A percentile compares a stretch with the other conserved stretches of the same genome.
phyloP scores from a whole-genome alignment of 92 coral and sea anemone genomes.

The Zoanthus solanderi region DNA sequence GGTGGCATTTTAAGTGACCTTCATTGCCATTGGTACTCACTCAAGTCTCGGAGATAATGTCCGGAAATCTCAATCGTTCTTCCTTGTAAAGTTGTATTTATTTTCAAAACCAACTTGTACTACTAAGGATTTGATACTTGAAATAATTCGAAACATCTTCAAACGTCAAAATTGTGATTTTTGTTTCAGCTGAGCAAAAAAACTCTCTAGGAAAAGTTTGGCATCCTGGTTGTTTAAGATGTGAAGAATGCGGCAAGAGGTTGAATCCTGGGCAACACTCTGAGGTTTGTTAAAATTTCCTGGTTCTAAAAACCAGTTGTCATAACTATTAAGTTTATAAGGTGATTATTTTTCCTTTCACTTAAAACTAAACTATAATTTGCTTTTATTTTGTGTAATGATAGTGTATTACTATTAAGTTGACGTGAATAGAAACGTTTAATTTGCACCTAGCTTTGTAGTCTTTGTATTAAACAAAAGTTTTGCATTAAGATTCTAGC shows the following conservation, averaged over 20 bases:
- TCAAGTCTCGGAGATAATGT: not conserved
- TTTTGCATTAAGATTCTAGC: no score
- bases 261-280: conserved; percentile 99
- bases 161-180: not conserved
- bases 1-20: not conserved
- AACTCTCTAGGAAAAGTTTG: conserved; percentile 96
- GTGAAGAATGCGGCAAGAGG: conserved; percentile 97
- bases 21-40: not conserved
- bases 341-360: not conserved
- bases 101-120: not conserved
- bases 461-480: no score
- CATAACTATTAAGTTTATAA: no score
- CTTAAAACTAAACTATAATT: not conserved
- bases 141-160: not conserved
- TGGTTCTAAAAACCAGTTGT: not conserved
- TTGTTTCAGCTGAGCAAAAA: conserved; percentile 89
- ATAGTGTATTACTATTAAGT: not conserved
- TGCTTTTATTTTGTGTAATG: not conserved
- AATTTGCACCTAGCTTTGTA: no score
- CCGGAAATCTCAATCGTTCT: conserved; percentile 5
- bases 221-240: conserved; percentile 96
- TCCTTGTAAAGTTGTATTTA: not conserved
- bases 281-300: conserved; percentile 68
- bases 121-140: not conserved
- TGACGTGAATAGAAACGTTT: no score